Evolutionary conservation across 2,113 vertebrate genomes (phyloP).

Genomic region (Macaca nemestrina): DNA sequence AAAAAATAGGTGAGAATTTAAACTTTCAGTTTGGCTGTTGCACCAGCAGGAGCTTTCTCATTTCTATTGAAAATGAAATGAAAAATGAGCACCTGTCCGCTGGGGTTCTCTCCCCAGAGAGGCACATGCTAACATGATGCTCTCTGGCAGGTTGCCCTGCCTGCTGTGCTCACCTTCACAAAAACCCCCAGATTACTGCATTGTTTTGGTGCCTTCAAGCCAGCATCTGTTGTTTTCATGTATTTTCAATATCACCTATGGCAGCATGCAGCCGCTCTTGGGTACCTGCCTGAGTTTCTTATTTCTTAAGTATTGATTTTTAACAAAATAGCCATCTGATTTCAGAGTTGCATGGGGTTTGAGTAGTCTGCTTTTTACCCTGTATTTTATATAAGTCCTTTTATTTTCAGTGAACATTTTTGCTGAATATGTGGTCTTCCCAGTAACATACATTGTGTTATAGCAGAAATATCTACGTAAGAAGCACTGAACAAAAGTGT

Average conservation of each 20-base stretch:
- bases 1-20: background rate
- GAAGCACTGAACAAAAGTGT: background rate
- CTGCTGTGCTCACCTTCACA: background rate
- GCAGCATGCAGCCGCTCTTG: background rate
- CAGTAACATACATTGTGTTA: background rate
- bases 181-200: background rate
- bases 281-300: background rate
- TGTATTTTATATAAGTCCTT: background rate
- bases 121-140: background rate
- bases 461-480: background rate
- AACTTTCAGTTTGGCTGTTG: background rate
- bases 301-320: background rate
- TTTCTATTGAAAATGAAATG: background rate
- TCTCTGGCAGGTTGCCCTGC: background rate
- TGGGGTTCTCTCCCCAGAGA: background rate
- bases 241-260: background rate
- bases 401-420: background rate
- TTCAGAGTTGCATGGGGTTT: background rate
- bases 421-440: background rate
- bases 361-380: background rate
- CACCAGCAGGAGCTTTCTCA: background rate
- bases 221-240: background rate
- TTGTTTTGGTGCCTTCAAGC: background rate
- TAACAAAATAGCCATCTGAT: background rate
- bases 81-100: background rate